These are phyloP conservation scores for Sigmodon hispidus DNA, from an alignment of 2,113 vertebrate genomes.

Conservation along the genomic window DNA sequence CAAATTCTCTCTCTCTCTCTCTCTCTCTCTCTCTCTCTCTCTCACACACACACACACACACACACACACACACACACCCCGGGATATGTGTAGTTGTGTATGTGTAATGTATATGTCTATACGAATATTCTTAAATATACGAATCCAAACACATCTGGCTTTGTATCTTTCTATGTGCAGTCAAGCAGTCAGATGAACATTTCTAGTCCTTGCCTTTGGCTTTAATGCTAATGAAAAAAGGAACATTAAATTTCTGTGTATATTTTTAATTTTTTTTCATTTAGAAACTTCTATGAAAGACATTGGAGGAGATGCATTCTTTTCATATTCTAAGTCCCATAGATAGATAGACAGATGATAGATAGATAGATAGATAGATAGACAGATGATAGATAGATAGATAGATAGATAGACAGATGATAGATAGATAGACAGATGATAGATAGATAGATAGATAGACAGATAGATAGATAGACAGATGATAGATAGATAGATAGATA, in stretches of 20 bases:
- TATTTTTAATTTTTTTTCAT: conserved; percentile 42
- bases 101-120: not conserved
- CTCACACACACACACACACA: too few relatives aligned
- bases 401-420: too few relatives aligned
- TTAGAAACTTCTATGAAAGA: conserved; percentile 3
- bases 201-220: not conserved
- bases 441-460: too few relatives aligned
- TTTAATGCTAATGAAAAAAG: not conserved
- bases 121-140: not conserved
- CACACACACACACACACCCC: rapidly evolving
- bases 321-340: not conserved
- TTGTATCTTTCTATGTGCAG: not conserved
- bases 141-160: not conserved
- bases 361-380: too few relatives aligned
- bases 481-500: too few relatives aligned
- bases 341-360: too few relatives aligned
- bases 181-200: too few relatives aligned
- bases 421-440: too few relatives aligned
- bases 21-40: too few relatives aligned
- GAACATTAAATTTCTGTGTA: not conserved
- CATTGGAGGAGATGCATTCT: not conserved
- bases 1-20: too few relatives aligned
- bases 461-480: too few relatives aligned
- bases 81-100: not conserved
- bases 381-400: too few relatives aligned